Evolutionary conservation across 2,888 invertebrate species (phyloP).

Genomic region (Rhaphigaster nebulosa): DNA sequence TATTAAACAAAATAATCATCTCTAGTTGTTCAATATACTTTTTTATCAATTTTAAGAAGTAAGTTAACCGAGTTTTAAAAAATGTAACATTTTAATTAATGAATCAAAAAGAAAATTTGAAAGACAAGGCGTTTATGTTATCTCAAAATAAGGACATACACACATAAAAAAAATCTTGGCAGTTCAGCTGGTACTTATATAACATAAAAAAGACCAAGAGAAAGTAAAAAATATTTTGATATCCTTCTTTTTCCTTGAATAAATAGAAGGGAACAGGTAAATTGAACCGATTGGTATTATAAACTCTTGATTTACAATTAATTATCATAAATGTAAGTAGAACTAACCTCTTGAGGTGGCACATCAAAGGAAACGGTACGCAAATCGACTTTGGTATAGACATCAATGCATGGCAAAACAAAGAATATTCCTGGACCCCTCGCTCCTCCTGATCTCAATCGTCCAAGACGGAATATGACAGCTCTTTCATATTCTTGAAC

Average conservation of each 20-base stretch:
- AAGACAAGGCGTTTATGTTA: not conserved
- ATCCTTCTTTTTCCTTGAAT: not conserved
- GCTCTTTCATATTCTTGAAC: conserved; percentile 90
- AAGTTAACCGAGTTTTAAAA: not conserved
- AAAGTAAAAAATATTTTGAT: not conserved
- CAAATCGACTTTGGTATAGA: conserved; percentile 91
- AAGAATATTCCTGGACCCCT: conserved; percentile 93
- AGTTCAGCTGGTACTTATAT: not conserved
- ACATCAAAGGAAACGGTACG: conserved; percentile 96
- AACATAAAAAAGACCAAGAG: not conserved
- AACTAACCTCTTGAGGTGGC: conserved; percentile 91
- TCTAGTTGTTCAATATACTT: not conserved
- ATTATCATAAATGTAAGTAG: not conserved
- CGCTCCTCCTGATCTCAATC: conserved; percentile 81
- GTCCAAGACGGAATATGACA: conserved; percentile 89
- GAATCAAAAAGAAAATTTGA: not conserved
- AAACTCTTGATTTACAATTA: not conserved
- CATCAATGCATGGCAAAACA: conserved; percentile 93
- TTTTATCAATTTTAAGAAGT: not conserved
- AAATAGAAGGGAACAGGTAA: not conserved
- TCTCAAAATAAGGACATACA: not conserved
- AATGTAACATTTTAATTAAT: not conserved
- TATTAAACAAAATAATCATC: not conserved
- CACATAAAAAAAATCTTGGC: not conserved
- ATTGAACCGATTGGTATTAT: not conserved